Conservation (phyloP, 2,113 vertebrate species). For the Phoenicopterus ruber region DNA sequence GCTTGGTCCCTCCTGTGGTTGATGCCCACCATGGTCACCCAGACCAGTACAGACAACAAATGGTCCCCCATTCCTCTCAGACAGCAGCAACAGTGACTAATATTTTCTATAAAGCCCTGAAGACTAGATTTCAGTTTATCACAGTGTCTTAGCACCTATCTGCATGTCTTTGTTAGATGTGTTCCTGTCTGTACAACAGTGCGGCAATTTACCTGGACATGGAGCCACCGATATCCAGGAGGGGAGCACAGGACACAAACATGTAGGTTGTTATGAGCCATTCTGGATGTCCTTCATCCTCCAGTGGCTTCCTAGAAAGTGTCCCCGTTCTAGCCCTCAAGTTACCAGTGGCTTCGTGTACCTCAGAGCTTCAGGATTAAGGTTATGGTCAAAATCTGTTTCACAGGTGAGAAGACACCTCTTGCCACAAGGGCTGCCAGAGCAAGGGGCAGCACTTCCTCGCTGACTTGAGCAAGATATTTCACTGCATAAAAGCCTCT, state of each 20-base stretch:
- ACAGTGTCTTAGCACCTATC: not conserved
- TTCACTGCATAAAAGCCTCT: not conserved
- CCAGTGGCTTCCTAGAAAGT: not conserved
- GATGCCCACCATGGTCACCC: not conserved
- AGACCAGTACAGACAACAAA: not conserved
- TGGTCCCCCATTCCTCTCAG: not conserved
- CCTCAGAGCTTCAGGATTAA: not conserved
- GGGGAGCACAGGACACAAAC: not conserved
- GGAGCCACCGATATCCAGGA: not conserved
- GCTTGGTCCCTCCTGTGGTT: not conserved
- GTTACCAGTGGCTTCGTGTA: not conserved
- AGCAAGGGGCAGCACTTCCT: not conserved
- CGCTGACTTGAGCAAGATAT: not conserved
- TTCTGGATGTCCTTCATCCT: not conserved
- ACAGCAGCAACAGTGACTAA: not conserved
- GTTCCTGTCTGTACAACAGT: not conserved
- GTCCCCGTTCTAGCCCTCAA: not conserved
- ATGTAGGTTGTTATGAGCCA: not conserved
- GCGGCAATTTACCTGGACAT: not conserved
- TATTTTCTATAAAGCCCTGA: not conserved
- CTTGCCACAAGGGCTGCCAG: not conserved
- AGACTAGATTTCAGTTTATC: not conserved
- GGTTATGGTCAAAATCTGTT: not conserved
- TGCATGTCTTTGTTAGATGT: not conserved
- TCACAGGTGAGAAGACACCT: not conserved